Conservation (phyloP, 2,888 invertebrate species). For the Melanargia galathea region DNA sequence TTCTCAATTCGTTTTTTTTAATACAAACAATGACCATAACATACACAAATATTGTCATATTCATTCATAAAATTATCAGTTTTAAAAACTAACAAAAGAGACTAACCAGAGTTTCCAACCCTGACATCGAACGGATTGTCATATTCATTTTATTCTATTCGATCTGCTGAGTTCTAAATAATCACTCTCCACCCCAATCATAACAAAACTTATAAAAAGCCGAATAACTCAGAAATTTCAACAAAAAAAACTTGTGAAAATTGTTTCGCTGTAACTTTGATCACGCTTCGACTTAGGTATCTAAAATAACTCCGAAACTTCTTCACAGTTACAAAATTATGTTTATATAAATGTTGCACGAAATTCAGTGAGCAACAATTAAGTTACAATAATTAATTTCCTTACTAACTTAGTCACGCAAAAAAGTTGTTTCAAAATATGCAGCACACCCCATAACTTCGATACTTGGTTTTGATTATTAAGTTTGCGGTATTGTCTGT, state of each 20-base stretch:
- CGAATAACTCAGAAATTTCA: too few relatives aligned
- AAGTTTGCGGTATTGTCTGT: background rate
- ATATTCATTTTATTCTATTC: too few relatives aligned
- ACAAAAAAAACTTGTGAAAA: constrained; percentile 2
- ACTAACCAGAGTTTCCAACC: too few relatives aligned
- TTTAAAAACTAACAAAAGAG: too few relatives aligned
- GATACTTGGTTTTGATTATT: background rate
- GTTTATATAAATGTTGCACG: constrained; percentile 43
- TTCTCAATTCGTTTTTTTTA: too few relatives aligned
- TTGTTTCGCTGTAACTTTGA: constrained; percentile 6
- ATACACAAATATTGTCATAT: too few relatives aligned
- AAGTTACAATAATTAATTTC: constrained; percentile 49
- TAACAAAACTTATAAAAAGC: too few relatives aligned
- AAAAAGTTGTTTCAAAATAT: constrained; percentile 5
- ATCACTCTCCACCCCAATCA: too few relatives aligned
- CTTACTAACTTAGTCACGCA: constrained; percentile 45
- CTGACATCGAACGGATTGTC: too few relatives aligned
- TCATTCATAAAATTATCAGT: too few relatives aligned
- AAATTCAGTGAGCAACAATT: constrained; percentile 52
- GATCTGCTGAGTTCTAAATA: too few relatives aligned
- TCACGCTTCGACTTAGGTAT: background rate
- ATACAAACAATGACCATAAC: too few relatives aligned
- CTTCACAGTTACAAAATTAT: constrained; percentile 9
- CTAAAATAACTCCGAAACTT: constrained; percentile 9
- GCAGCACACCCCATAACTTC: background rate